phyloP scores from a whole-genome alignment of 2,888 invertebrate genomes.

The Standfussiana lucernea region DNA sequence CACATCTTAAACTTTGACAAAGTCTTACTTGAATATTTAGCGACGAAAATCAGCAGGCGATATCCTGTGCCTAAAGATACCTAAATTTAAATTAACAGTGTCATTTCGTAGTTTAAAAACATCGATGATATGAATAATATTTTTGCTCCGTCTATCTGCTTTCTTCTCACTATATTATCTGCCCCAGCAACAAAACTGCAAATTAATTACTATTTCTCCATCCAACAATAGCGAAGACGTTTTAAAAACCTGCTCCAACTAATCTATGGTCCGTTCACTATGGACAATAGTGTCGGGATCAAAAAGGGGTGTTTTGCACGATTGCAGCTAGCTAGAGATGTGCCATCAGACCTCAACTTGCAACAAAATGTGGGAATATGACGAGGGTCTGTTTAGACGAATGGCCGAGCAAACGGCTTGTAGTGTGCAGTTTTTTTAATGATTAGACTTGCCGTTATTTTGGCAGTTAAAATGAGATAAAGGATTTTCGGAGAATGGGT shows the following conservation, averaged over 20 bases:
- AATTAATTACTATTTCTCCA: constrained; percentile 63
- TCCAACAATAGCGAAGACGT: constrained; percentile 63
- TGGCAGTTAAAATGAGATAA: constrained; percentile 23
- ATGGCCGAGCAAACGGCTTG: constrained; percentile 17
- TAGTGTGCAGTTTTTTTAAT: constrained; percentile 38
- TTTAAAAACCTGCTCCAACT: constrained; percentile 64
- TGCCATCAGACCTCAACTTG: constrained; percentile 57
- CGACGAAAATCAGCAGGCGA: not conserved
- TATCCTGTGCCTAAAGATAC: not conserved
- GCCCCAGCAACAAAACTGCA: constrained; percentile 46
- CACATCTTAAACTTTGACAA: constrained; percentile 7
- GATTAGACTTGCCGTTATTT: constrained; percentile 40
- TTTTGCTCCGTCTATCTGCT: not conserved
- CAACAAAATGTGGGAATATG: constrained; percentile 59
- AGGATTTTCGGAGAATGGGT: not conserved
- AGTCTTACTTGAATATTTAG: not conserved
- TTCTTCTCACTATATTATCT: not conserved
- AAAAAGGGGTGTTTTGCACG: constrained; percentile 63
- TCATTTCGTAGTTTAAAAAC: not conserved
- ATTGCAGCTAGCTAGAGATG: constrained; percentile 60
- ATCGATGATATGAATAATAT: not conserved
- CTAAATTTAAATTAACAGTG: not conserved
- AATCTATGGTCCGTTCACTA: constrained; percentile 62
- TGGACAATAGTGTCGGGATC: constrained; percentile 59
- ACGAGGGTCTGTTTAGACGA: constrained; percentile 40